These are phyloP conservation scores for Ctena decussata DNA, from an alignment of 2,888 invertebrate species.

Conservation along the genomic window DNA sequence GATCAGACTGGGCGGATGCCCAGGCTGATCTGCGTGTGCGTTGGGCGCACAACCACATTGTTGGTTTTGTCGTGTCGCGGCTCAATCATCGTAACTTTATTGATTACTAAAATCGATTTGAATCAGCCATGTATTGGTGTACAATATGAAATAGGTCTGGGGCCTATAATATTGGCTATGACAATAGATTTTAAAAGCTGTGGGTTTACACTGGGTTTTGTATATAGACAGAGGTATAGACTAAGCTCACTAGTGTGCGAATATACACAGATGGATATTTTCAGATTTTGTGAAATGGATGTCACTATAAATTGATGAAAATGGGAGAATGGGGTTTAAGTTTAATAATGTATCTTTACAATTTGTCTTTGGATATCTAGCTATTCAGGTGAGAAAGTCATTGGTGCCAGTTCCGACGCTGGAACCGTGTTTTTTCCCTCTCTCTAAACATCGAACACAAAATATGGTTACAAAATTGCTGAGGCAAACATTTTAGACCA, in stretches of 20 bases:
- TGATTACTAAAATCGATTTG: constrained; percentile 1
- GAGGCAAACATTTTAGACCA: no score
- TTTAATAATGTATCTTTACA: not conserved
- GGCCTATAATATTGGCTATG: not conserved
- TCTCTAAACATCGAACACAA: no score
- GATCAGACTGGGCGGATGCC: no score
- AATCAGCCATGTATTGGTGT: not conserved
- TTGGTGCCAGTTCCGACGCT: no score
- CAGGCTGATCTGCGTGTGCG: no score
- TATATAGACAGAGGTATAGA: not conserved
- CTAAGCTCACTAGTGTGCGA: not conserved
- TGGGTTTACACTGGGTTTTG: not conserved
- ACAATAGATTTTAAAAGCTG: not conserved
- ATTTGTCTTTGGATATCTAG: not conserved
- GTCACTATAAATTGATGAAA: not conserved
- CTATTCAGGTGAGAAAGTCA: not conserved
- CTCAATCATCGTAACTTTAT: no score
- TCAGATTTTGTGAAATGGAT: not conserved
- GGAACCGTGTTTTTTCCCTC: no score
- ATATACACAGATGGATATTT: not conserved
- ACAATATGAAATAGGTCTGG: not conserved
- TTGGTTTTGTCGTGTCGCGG: no score
- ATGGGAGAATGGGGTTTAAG: not conserved
- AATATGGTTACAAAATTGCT: no score
- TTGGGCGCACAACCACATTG: no score